Evolutionary conservation across 2,888 invertebrate genomes (phyloP).

Genomic region (Hydrotaea diabolus): DNA sequence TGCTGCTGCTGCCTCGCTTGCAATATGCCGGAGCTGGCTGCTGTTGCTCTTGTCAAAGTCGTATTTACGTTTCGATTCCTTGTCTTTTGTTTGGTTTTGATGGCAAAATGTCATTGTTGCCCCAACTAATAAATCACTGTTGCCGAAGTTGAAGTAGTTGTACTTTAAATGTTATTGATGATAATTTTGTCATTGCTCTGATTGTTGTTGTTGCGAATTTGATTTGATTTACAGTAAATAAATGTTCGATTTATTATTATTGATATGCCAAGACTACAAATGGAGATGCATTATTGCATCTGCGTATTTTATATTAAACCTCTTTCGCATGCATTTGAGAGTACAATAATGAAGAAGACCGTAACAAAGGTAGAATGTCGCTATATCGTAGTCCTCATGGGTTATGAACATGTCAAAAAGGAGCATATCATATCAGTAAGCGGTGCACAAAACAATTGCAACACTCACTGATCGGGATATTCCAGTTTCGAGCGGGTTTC

Average conservation of each 20-base stretch:
- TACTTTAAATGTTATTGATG: constrained; percentile 66
- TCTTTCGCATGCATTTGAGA: too few species aligned
- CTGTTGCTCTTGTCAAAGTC: constrained; percentile 18
- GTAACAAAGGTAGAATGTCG: too few species aligned
- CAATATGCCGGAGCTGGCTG: neutral
- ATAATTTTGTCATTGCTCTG: constrained; percentile 49
- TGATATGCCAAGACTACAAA: constrained; percentile 28
- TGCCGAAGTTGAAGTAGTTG: constrained; percentile 48
- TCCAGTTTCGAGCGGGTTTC: too few species aligned
- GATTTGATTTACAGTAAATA: constrained; percentile 64
- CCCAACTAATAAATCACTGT: constrained; percentile 62
- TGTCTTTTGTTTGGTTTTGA: constrained; percentile 46
- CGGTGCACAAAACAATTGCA: too few species aligned
- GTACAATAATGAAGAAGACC: too few species aligned
- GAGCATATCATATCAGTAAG: too few species aligned
- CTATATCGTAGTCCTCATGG: too few species aligned
- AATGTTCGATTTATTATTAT: constrained; percentile 59
- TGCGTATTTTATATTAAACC: too few species aligned
- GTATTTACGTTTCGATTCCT: constrained; percentile 29
- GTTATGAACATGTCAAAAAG: too few species aligned
- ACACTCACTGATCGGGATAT: too few species aligned
- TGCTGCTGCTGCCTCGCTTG: neutral
- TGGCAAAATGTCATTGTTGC: constrained; percentile 63
- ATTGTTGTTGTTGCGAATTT: constrained; percentile 21
- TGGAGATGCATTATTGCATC: too few species aligned